These are phyloP conservation scores for Callitettix versicolor DNA, from an alignment of 1,140 invertebrate species.

Conservation along the genomic window DNA sequence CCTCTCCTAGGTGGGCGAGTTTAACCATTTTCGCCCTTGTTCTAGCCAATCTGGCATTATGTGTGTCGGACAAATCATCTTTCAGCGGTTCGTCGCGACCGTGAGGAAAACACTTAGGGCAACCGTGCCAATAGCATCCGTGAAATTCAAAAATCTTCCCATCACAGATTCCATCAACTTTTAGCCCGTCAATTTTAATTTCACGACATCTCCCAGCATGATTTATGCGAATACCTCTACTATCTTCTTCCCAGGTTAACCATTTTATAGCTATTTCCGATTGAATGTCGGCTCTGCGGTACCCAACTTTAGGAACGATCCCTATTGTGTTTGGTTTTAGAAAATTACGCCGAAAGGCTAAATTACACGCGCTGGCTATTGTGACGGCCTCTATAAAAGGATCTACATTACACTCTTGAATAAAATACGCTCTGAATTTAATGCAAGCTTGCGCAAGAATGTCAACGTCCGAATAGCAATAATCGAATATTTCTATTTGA, in stretches of 20 bases:
- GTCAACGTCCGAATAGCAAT: conserved; percentile 18
- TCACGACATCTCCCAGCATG: neutral
- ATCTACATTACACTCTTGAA: conserved; percentile 4
- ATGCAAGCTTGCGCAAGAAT: conserved; percentile 18
- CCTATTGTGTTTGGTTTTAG: neutral
- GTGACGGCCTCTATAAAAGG: neutral
- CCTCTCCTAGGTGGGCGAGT: neutral
- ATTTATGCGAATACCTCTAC: neutral
- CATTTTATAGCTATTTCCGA: neutral
- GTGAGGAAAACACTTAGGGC: conserved; percentile 5
- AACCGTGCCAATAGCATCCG: conserved; percentile 12
- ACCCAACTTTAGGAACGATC: neutral
- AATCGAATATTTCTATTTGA: conserved; percentile 1
- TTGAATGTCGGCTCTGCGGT: neutral
- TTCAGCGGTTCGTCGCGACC: neutral
- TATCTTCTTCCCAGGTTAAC: conserved; percentile 6
- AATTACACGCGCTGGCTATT: conserved; percentile 2
- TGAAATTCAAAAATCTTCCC: conserved; percentile 12
- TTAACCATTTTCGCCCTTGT: neutral
- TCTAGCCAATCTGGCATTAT: neutral
- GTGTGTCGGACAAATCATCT: neutral
- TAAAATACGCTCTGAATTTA: neutral
- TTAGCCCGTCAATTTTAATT: neutral
- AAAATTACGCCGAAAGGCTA: neutral
- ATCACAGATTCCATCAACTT: conserved; percentile 9